Conservation (phyloP, 2,113 vertebrate genomes). For the Microtus pennsylvanicus region DNA sequence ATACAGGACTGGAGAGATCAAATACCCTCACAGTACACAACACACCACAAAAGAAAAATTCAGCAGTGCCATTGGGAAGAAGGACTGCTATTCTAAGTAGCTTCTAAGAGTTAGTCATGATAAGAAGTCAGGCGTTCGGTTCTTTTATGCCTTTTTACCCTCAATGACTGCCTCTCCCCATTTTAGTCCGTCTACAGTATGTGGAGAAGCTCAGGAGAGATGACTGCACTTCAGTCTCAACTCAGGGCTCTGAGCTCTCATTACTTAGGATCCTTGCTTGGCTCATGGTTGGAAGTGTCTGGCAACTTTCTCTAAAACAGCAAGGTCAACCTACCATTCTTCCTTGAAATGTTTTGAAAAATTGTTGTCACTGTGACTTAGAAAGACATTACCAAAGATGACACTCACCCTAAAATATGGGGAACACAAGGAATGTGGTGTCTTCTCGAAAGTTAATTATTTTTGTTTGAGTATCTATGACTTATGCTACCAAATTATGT, state of each 20-base stretch:
- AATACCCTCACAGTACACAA: constrained; percentile 12
- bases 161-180: background rate
- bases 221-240: constrained; percentile 55
- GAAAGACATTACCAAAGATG: constrained; percentile 63
- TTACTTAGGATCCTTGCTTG: constrained; percentile 15
- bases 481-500: constrained; percentile 60
- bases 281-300: background rate
- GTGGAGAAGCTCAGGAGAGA: background rate
- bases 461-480: constrained; percentile 44
- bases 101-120: background rate
- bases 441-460: constrained; percentile 48
- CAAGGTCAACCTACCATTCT: constrained; percentile 21
- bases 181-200: constrained; percentile 32
- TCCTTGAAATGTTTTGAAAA: constrained; percentile 68
- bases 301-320: background rate
- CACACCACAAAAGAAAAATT: constrained; percentile 45
- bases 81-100: background rate
- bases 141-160: background rate
- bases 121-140: background rate
- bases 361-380: background rate
- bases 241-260: background rate
- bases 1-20: constrained; percentile 26
- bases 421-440: background rate
- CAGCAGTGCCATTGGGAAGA: background rate
- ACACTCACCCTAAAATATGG: constrained; percentile 61